Conservation (phyloP, 2,113 vertebrate species). For the Hemicordylus capensis region DNA sequence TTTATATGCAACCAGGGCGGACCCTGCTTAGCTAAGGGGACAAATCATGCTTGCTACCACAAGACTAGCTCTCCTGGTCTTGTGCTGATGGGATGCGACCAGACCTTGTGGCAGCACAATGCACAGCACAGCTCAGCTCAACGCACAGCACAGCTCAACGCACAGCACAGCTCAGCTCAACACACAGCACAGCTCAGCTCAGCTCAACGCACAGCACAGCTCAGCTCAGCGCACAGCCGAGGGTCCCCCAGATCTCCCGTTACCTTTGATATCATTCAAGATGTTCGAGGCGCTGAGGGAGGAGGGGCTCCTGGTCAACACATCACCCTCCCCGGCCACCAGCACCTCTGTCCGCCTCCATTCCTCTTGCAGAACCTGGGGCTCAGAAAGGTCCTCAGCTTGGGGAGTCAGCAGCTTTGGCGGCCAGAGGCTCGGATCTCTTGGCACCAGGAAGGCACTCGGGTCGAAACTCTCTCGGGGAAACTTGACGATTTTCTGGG, state of each 20-base stretch:
- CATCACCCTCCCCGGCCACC: conserved; percentile 76
- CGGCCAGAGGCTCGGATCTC: conserved; percentile 81
- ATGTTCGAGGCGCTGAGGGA: conserved; percentile 76
- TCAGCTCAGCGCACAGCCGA: no score
- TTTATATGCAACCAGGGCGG: no score
- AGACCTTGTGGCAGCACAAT: no score
- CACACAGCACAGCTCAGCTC: no score
- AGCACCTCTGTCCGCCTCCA: conserved; percentile 74
- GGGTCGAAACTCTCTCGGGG: conserved; percentile 93
- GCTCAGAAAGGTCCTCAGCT: conserved; percentile 67
- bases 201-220: no score
- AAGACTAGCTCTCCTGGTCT: no score
- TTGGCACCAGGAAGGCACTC: conserved; percentile 93
- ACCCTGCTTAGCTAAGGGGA: no score
- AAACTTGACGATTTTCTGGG: conserved; percentile 99
- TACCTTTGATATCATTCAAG: conserved; percentile 86
- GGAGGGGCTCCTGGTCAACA: conserved; percentile 82
- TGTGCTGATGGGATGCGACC: no score
- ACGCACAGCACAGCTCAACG: no score
- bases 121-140: no score
- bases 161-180: no score
- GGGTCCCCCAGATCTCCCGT: neutral
- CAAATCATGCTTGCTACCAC: no score
- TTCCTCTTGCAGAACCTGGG: conserved; percentile 63
- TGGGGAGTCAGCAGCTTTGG: conserved; percentile 73